Evolutionary conservation across 2,797 vertebrate species (phyloP), one percentile per base, ranked within the genome.

Genomic region (Taenioides sp.): DNA sequence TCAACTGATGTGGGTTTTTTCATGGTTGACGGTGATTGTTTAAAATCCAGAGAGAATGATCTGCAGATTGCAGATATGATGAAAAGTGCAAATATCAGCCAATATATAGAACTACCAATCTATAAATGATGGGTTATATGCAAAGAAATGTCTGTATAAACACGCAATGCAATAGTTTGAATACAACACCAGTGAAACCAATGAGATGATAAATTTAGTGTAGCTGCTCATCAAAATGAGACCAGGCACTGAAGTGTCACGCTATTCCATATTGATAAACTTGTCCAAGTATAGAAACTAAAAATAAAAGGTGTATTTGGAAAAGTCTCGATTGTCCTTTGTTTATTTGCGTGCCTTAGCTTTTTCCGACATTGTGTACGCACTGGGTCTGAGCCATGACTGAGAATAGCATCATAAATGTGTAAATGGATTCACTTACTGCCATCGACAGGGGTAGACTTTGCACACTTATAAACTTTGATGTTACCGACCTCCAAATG

Each of bases 321-420:
- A 27, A 58, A 58, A 16, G 52, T 61, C 57, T 11, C 22, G 1
- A 4, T 54, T 28, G 37, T 54, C 71, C 28, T 74, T 60, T 25
- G 17, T 58, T 27, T 62, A 58, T 28, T 54, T 66, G 34, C 25
- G 57, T 31, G 59, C 54, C 50, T 57, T 9, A 5, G 31, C 61
- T 73, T 61, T 65, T 50, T 63, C 28, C 0, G 7, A 69, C 63
- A 28, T 69, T 60, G 60, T 2, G 0, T 28, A 74, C 37, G 68
- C 69, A 14, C 5, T 62, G 23, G 43, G 31, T 70, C 72, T 69
- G 43, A 37, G 28, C 23, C 2, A 17, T 6, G 18, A 65, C 77
- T 85, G 61, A 75, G 74, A 86, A 81, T 74, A 81, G 81, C 69
- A 75, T 78, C 77, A 67, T 49, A 70, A 82, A 87, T 69, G 71